phyloP scores from a whole-genome alignment of 2,113 vertebrate species.

The Ondatra zibethicus region DNA sequence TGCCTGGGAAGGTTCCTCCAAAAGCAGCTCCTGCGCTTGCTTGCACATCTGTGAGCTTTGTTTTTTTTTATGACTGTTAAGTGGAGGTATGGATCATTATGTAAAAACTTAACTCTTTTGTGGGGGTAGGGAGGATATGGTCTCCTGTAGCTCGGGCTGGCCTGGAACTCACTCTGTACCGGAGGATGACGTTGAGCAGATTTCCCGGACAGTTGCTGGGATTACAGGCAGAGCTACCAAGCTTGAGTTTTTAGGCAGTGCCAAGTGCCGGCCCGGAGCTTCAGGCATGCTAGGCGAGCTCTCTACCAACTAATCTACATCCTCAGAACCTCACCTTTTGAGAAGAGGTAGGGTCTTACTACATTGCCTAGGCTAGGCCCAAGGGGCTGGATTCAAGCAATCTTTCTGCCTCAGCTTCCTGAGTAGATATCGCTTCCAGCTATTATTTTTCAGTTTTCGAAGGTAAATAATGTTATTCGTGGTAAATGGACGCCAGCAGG shows the following conservation, averaged over 20 bases:
- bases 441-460: neutral
- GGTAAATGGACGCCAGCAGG: accelerated
- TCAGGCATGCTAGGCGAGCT: neutral
- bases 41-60: neutral
- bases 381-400: neutral
- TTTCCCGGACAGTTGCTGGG: neutral
- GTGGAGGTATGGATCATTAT: neutral
- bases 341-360: neutral
- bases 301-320: neutral
- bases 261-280: neutral
- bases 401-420: neutral
- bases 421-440: neutral
- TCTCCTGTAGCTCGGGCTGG: neutral
- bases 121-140: neutral
- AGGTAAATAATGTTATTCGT: neutral
- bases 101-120: neutral
- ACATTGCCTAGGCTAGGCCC: neutral
- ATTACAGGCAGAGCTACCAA: neutral
- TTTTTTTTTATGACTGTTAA: neutral
- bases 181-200: neutral
- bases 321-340: neutral
- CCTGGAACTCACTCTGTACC: neutral
- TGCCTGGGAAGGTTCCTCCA: neutral
- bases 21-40: neutral
- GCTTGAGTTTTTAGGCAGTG: neutral